phyloP scores from a whole-genome alignment of 2,888 invertebrate genomes.

The Tinea semifulvella region DNA sequence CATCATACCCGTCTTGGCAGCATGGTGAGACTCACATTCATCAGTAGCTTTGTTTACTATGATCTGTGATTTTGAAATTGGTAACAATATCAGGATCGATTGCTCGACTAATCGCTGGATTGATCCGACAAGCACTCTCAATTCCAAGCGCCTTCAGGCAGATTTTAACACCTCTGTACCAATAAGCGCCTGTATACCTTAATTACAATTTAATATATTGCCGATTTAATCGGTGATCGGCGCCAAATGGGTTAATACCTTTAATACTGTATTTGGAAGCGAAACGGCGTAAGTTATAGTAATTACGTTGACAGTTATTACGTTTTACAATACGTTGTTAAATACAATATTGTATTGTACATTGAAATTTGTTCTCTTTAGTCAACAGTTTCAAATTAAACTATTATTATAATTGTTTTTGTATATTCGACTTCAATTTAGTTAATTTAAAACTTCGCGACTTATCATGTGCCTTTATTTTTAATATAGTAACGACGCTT shows the following conservation, averaged over 20 bases:
- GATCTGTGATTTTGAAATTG: no score
- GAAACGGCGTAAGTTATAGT: constrained; percentile 11
- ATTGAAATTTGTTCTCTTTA: constrained; percentile 7
- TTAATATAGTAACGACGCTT: no score
- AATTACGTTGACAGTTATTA: constrained; percentile 1
- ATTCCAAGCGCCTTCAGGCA: constrained; percentile 26
- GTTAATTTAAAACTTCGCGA: no score
- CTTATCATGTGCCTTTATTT: no score
- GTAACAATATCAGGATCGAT: constrained; percentile 16
- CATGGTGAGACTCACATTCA: no score
- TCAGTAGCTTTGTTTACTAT: no score
- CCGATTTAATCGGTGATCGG: constrained; percentile 59
- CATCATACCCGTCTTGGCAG: no score
- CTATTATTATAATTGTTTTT: no score
- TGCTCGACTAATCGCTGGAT: constrained; percentile 25
- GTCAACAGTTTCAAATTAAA: no score
- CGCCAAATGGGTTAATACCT: constrained; percentile 22
- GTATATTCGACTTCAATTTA: no score
- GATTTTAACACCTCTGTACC: constrained; percentile 39
- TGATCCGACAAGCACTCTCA: constrained; percentile 5
- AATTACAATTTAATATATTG: constrained; percentile 64
- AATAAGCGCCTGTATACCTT: constrained; percentile 35
- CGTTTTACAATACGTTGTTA: neutral
- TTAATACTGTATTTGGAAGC: neutral
- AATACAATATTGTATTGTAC: neutral